Base-by-base conservation (phyloP, 2,113 vertebrate species). In the Promerops cafer region DNA sequence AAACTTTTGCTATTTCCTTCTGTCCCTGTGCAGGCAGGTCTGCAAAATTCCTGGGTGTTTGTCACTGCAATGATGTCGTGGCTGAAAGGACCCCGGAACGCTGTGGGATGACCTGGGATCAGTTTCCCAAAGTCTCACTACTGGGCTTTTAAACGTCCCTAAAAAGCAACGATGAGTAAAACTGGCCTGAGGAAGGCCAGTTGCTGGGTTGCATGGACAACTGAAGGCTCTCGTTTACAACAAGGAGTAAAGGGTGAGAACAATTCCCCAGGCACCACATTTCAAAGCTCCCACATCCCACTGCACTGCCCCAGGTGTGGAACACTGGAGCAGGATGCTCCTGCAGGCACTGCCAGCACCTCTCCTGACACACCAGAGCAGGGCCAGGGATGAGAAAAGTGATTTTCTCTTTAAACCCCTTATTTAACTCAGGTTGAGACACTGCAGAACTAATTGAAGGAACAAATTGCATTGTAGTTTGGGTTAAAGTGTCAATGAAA, bases 41-140 rank as follows among this genome's bases (percentile, higher is more conserved):
- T 76, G 33, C 31, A 60, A 13, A 40, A 23, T 16, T 60, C 65
- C 65, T 5, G 44, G 12, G 3, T 30, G 54, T 86, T 35, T 68
- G 16, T 59, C 59, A 16, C 2, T 18, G 28, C 65, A 26, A 12
- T 0, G 39, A 54, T 6, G 37, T 1, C 0, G 3, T 5, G 60
- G 17, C 39, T 6, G 3, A 33, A 45, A 69, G 30, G 70, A 59
- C 3, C 45, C 40, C 0, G 0, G 17, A 75, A 64, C 0, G 0
- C 66, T 23, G 66, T 1, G 27, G 74, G n/a, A 45, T 35, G 15
- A 72, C 6, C 27, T 2, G 50, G 50, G 56, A 69, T 18, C 31
- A n/a, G 39, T 50, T 53, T 59, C 78, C 37, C 24, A 45, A 59
- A 74, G 7, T 33, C 27, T 23, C 68, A 13, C 30, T 2, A 7